Base-by-base conservation (phyloP, 53 echinoderm and acorn worm species). In the Arbacia lixula region DNA sequence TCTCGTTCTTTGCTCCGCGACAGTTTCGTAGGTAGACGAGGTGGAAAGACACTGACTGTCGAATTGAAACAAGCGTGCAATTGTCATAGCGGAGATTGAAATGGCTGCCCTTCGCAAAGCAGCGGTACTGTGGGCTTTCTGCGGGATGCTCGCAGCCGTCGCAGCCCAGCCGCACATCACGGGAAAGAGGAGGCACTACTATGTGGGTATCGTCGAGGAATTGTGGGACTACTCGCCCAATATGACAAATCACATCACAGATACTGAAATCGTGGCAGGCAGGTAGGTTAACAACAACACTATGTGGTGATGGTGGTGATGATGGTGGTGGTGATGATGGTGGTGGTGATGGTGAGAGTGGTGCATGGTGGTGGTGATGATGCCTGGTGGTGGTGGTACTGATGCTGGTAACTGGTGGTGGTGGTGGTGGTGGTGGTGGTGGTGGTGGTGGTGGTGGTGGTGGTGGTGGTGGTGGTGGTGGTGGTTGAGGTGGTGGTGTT, bases 211-310 rank as follows among this genome's bases (percentile, higher is more conserved):
- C 49, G 41, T 85, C 17, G 85, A 85, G 30, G 73, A 57, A 20
- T 19, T 39, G 11, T 85, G 85, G 85, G 85, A 85, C 74, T 85
- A 85, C 32, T 64, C 85, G 6, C 85, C 85, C 4, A 35, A 31
- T 19, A 62, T 27, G 61, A 60, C 3, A 4, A 85, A 85, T 38
- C 24, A 60, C 14, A 60, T 85, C 46, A 85, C 85, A 1, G 85
- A 74, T 0, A 6, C 72, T 35, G 19, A 29, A 25, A 64, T 85
- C 19, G 60, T 61, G 2, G 61, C 64, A 31, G 85, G 25, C 25
- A 85, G 85, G 85, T 85, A 42, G 14, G 74, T 33, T 0, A 36
- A 39, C n/a, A n/a, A n/a, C n/a, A n/a, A n/a, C n/a, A n/a, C 29
- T 14, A 5, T 28, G 34, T 64, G 28, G 34, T 64, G 32, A 27